Evolutionary conservation across 1,140 invertebrate genomes (phyloP).

Genomic region (Drosophila ironensis): DNA sequence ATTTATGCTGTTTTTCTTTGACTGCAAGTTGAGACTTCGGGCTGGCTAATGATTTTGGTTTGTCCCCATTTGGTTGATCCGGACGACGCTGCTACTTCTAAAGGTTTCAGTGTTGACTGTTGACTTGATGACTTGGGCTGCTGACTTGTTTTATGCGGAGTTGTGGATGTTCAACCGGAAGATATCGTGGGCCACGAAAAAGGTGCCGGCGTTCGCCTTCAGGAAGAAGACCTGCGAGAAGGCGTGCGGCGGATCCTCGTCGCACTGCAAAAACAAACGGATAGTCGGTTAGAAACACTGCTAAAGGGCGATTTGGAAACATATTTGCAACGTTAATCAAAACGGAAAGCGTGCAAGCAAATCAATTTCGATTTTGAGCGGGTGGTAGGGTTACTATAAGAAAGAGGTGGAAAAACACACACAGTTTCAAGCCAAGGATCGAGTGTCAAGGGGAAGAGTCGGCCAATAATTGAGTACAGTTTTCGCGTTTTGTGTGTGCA

Average conservation of each 20-base stretch:
- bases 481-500: too few relatives aligned
- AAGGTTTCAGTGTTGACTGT: too few relatives aligned
- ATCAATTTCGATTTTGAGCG: neutral
- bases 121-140: too few relatives aligned
- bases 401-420: too few relatives aligned
- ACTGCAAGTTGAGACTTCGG: neutral
- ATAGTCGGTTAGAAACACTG: too few relatives aligned
- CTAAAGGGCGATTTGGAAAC: too few relatives aligned
- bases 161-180: conserved; percentile 96
- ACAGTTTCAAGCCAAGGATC: too few relatives aligned
- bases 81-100: too few relatives aligned
- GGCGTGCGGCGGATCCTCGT: conserved; percentile 95
- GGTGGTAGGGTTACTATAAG: too few relatives aligned
- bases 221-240: conserved; percentile 95
- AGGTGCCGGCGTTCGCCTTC: conserved; percentile 91
- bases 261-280: conserved; percentile 87
- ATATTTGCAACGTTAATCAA: conserved; percentile 6
- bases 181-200: conserved; percentile 95
- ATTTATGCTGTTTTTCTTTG: conserved; percentile 2
- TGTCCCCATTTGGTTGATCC: too few relatives aligned
- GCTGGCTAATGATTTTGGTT: neutral
- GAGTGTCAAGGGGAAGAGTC: too few relatives aligned
- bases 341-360: conserved; percentile 30
- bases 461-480: too few relatives aligned
- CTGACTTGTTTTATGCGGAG: conserved; percentile 86